Evolutionary conservation across 1,140 invertebrate species (phyloP).

Genomic region (Rhopalosiphum maidis): DNA sequence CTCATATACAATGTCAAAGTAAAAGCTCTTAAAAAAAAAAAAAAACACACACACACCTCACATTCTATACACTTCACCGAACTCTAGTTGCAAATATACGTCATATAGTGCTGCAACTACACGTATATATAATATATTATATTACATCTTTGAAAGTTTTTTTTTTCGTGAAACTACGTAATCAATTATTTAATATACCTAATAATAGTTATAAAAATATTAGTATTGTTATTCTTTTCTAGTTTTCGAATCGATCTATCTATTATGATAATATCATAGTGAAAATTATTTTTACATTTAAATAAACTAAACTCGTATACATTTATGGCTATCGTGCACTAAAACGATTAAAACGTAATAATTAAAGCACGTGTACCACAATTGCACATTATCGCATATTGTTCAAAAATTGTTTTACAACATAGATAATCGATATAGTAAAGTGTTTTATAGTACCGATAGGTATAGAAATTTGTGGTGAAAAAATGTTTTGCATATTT

Average conservation of each 20-base stretch:
- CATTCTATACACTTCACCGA: background rate
- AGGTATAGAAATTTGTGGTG: background rate
- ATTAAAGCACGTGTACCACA: background rate
- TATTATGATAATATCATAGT: background rate
- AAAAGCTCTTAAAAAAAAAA: constrained; percentile 8
- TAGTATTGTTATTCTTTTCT: background rate
- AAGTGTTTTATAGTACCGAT: background rate
- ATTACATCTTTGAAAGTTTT: background rate
- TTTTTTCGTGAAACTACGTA: background rate
- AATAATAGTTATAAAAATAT: background rate
- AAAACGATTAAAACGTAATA: background rate
- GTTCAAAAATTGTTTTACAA: background rate
- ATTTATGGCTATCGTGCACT: background rate
- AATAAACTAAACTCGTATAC: too few relatives aligned
- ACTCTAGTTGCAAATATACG: background rate
- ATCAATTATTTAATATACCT: background rate
- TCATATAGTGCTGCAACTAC: background rate
- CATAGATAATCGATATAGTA: background rate
- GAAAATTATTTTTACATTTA: background rate
- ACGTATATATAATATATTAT: background rate
- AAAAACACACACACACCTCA: background rate
- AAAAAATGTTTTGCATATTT: background rate
- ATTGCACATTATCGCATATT: background rate
- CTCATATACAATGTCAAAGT: background rate
- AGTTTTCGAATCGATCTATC: background rate